These are phyloP conservation scores for Drosophila basisetae DNA, from an alignment of 2,888 invertebrate species.

Conservation along the genomic window DNA sequence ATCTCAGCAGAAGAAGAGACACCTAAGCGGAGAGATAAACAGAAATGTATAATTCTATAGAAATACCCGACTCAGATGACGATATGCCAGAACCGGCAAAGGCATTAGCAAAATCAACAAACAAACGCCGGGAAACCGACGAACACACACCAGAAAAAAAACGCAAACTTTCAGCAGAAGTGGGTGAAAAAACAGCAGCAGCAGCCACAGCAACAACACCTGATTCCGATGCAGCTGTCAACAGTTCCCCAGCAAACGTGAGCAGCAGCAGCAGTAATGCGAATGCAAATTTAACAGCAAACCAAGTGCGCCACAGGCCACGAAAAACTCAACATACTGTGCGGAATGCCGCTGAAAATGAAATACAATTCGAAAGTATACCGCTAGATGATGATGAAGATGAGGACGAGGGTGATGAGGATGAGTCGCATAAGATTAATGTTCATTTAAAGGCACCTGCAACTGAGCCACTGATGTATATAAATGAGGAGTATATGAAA, in stretches of 20 bases:
- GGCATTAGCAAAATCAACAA: slow-evolving; percentile 3
- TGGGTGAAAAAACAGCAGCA: background rate
- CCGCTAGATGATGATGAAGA: slow-evolving; percentile 19
- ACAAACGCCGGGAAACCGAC: slow-evolving; percentile 1
- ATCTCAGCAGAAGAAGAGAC: slow-evolving; percentile 8
- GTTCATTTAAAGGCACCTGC: background rate
- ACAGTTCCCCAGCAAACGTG: background rate
- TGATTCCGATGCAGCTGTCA: slow-evolving; percentile 20
- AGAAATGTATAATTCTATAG: slow-evolving; percentile 53
- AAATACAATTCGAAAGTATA: slow-evolving; percentile 63
- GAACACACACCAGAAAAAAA: slow-evolving; percentile 35
- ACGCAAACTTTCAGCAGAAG: background rate
- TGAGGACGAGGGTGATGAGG: background rate
- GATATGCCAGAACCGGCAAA: slow-evolving; percentile 28
- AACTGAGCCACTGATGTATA: no score
- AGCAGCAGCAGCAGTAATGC: background rate
- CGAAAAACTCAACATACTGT: slow-evolving; percentile 63
- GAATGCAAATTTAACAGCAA: background rate
- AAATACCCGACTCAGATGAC: slow-evolving; percentile 70
- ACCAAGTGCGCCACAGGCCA: slow-evolving; percentile 49
- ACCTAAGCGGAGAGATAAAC: background rate
- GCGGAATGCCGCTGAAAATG: slow-evolving; percentile 47
- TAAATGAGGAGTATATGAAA: background rate
- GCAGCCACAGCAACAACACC: background rate
- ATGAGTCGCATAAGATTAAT: background rate